Conservation (phyloP, 1,140 invertebrate species). For the Cotesia chilonis region DNA sequence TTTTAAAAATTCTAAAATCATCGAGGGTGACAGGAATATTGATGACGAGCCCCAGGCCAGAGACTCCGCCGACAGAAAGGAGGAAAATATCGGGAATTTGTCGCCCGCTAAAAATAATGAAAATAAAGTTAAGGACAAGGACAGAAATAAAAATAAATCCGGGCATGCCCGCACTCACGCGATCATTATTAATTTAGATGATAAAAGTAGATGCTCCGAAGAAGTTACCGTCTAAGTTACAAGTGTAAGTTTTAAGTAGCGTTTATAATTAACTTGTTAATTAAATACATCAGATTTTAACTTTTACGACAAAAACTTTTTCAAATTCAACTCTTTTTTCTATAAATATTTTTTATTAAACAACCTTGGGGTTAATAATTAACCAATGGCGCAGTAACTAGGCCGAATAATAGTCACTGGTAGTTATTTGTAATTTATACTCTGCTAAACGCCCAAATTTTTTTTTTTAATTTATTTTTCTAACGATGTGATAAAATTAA, state of each 20-base stretch:
- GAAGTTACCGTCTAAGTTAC: slow-evolving; percentile 77
- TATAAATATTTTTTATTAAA: too few relatives aligned
- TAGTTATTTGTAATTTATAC: too few relatives aligned
- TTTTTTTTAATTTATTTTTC: too few relatives aligned
- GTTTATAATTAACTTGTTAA: too few relatives aligned
- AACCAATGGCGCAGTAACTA: too few relatives aligned
- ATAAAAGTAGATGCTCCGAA: slow-evolving; percentile 81
- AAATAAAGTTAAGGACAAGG: slow-evolving; percentile 48
- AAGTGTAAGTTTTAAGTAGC: neutral
- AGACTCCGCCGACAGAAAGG: neutral
- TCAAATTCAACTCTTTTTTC: too few relatives aligned
- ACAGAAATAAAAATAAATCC: slow-evolving; percentile 64
- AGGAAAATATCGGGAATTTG: slow-evolving; percentile 51
- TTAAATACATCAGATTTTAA: too few relatives aligned
- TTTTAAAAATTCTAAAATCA: neutral
- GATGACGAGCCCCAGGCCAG: neutral
- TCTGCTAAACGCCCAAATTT: too few relatives aligned
- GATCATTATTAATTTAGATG: slow-evolving; percentile 80
- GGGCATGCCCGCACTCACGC: slow-evolving; percentile 76
- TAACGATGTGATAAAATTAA: too few relatives aligned
- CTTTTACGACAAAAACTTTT: too few relatives aligned
- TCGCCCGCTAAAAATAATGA: slow-evolving; percentile 37
- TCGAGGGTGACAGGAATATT: neutral
- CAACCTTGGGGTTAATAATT: too few relatives aligned
- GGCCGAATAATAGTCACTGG: too few relatives aligned